Conservation (phyloP, 92 coral and sea anemone species). For the Zoanthus solanderi region DNA sequence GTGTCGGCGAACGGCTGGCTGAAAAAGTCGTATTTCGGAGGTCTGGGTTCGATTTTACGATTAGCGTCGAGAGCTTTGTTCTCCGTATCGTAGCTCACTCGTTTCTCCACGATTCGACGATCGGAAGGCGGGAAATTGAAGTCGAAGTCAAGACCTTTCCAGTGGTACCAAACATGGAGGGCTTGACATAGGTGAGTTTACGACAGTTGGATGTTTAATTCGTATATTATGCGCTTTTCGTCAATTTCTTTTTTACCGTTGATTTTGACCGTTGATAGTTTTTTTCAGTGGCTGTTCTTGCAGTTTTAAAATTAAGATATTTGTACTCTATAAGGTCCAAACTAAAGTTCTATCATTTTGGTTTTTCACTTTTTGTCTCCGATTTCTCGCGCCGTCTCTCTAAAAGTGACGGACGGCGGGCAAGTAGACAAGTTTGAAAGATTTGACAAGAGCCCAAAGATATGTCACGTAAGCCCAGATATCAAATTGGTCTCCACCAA, state of each 20-base stretch:
- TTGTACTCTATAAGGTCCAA: conserved; percentile 6
- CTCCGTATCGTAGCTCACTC: conserved; percentile 2
- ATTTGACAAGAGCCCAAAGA: neutral
- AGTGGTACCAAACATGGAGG: conserved; percentile 24
- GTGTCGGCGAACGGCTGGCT: conserved; percentile 1
- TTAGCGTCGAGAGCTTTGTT: conserved; percentile 15
- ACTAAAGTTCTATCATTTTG: conserved; percentile 12
- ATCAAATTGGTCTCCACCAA: conserved; percentile 2
- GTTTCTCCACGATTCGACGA: neutral
- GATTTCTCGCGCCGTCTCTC: neutral
- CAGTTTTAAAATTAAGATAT: conserved; percentile 12
- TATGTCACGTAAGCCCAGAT: conserved; percentile 1
- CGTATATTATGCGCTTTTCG: conserved; percentile 2
- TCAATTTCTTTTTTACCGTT: conserved; percentile 15
- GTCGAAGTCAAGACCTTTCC: conserved; percentile 18
- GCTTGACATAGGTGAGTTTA: conserved; percentile 6
- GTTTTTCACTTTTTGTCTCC: conserved; percentile 16
- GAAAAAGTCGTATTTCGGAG: neutral
- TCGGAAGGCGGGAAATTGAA: conserved; percentile 22
- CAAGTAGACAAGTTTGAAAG: neutral
- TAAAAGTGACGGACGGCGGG: neutral
- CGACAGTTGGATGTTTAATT: conserved; percentile 9
- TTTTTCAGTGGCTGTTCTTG: conserved; percentile 1
- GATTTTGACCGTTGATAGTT: conserved; percentile 9
- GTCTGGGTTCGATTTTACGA: neutral